Conservation (phyloP, 2,113 vertebrate genomes). For the Cheirogaleus medius region DNA sequence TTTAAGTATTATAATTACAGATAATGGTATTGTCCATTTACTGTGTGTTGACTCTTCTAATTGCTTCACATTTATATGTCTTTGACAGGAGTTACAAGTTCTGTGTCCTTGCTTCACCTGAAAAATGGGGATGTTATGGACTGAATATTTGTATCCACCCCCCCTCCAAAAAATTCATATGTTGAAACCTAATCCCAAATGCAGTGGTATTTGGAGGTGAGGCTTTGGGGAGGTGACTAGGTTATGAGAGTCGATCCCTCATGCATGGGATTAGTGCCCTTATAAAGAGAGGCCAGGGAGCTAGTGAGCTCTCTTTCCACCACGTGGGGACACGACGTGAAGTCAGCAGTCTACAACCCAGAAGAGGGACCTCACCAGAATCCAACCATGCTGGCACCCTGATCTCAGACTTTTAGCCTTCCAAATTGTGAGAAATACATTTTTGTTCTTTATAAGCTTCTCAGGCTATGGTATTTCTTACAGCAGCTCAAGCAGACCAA, state of each 20-base stretch:
- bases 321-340: too few species aligned
- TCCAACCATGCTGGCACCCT: neutral
- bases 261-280: neutral
- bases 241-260: neutral
- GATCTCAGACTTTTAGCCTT: neutral
- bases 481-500: neutral
- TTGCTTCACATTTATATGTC: neutral
- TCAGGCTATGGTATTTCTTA: neutral
- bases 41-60: neutral
- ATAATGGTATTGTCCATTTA: neutral
- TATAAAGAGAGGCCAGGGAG: neutral
- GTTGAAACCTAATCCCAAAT: neutral
- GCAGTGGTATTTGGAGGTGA: neutral
- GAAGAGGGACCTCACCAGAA: neutral
- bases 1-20: neutral
- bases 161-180: neutral
- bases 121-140: neutral
- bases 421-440: neutral
- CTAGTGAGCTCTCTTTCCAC: too few species aligned
- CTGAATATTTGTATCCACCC: neutral
- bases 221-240: neutral
- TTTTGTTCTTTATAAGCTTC: neutral
- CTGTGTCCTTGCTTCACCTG: neutral
- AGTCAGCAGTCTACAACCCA: neutral
- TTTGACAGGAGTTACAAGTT: neutral